Evolutionary conservation across 2,113 vertebrate genomes (phyloP).

Genomic region (Cephalopterus ornatus): DNA sequence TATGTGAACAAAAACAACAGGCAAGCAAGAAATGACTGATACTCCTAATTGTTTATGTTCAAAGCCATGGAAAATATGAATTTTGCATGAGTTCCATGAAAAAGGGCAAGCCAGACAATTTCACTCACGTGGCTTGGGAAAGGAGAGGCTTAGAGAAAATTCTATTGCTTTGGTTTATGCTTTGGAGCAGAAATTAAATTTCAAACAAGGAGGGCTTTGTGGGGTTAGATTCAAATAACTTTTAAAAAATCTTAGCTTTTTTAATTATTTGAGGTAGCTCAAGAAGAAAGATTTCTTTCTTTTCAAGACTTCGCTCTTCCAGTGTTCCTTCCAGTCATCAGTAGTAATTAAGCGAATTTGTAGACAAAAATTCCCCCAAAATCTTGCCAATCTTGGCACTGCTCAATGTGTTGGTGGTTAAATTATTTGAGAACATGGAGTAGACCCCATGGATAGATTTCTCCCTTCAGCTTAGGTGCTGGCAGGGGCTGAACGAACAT

Average conservation of each 20-base stretch:
- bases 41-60: background rate
- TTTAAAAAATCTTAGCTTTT: background rate
- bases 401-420: rapidly evolving
- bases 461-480: background rate
- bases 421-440: background rate
- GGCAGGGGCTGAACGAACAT: background rate
- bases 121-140: background rate
- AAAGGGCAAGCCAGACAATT: background rate
- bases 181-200: background rate
- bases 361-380: background rate
- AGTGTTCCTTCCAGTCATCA: background rate
- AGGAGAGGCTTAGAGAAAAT: background rate
- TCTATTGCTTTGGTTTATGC: background rate
- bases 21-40: background rate
- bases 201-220: background rate
- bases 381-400: background rate
- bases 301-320: background rate
- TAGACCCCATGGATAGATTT: background rate
- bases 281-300: background rate
- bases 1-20: background rate
- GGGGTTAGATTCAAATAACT: background rate
- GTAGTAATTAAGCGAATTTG: background rate
- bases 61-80: background rate
- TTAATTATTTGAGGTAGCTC: background rate
- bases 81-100: background rate